phyloP scores from a whole-genome alignment of 2,888 invertebrate genomes.

The Acronicta leporina region DNA sequence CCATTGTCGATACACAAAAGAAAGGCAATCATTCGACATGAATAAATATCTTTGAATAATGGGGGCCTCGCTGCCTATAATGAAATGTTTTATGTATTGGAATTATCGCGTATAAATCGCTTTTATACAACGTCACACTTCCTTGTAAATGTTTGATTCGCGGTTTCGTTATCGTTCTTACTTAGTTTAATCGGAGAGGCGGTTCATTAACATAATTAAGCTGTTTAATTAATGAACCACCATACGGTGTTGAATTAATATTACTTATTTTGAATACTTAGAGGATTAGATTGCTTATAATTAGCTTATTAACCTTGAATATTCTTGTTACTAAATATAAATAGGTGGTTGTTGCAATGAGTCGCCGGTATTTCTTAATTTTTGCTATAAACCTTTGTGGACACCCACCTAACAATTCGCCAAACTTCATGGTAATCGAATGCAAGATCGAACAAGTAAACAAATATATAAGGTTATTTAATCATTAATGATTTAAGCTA shows the following conservation, averaged over 20 bases:
- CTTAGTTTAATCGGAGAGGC: slow-evolving; percentile 51
- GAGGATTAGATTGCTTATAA: neutral
- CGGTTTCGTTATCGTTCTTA: slow-evolving; percentile 50
- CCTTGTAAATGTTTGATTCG: slow-evolving; percentile 67
- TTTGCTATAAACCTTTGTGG: too few species aligned
- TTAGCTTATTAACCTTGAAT: neutral
- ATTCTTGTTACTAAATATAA: slow-evolving; percentile 1
- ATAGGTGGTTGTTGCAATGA: neutral
- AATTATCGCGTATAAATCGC: slow-evolving; percentile 84
- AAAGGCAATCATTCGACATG: slow-evolving; percentile 89
- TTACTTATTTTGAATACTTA: slow-evolving; percentile 15
- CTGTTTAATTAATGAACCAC: neutral
- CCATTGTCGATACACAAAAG: slow-evolving; percentile 87
- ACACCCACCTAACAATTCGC: too few species aligned
- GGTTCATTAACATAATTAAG: slow-evolving; percentile 2
- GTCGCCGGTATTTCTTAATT: too few species aligned
- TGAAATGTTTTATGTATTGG: slow-evolving; percentile 87
- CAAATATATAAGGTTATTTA: too few species aligned
- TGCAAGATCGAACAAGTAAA: too few species aligned
- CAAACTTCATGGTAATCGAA: too few species aligned
- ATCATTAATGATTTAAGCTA: too few species aligned
- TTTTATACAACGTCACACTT: slow-evolving; percentile 73
- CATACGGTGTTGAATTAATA: slow-evolving; percentile 9
- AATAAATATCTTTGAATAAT: slow-evolving; percentile 89
- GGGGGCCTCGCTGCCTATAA: slow-evolving; percentile 80